phyloP scores from a whole-genome alignment of 2,797 vertebrate genomes.

The Enoplosus armatus region DNA sequence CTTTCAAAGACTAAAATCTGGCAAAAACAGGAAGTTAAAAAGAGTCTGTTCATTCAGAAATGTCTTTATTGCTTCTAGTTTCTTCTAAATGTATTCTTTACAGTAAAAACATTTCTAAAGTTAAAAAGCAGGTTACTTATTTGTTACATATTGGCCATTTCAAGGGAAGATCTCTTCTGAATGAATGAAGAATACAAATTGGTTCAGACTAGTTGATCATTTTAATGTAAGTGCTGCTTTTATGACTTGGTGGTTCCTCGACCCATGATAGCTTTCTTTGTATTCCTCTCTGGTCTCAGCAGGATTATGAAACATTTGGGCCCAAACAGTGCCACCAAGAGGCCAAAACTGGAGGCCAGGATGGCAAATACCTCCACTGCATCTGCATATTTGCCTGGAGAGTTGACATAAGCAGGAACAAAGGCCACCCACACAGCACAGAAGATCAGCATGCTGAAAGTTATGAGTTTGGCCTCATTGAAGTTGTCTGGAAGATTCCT shows the following conservation, averaged over 20 bases:
- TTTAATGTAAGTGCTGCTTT: neutral
- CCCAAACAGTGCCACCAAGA: conserved; percentile 77
- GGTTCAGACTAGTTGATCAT: neutral
- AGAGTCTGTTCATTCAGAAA: neutral
- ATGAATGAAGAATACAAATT: neutral
- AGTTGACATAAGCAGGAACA: conserved; percentile 78
- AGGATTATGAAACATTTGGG: conserved; percentile 77
- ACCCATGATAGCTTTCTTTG: conserved; percentile 74
- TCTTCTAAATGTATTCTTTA: neutral
- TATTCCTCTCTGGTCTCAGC: conserved; percentile 74
- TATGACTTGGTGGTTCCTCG: neutral
- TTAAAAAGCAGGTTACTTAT: neutral
- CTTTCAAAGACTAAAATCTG: neutral
- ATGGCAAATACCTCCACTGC: conserved; percentile 83
- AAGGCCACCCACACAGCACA: conserved; percentile 78
- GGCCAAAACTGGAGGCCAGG: conserved; percentile 78
- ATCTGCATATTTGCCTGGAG: conserved; percentile 80
- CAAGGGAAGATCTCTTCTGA: neutral
- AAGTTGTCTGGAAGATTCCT: conserved; percentile 78
- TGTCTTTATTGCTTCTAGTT: neutral
- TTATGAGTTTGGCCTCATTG: conserved; percentile 78
- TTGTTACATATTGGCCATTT: neutral
- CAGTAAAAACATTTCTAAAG: neutral
- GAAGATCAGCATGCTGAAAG: conserved; percentile 82
- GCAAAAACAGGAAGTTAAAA: neutral